Evolutionary conservation across 2,888 invertebrate genomes (phyloP), one percentile per base, ranked within the genome.

Genomic region (Leucoma salicis): DNA sequence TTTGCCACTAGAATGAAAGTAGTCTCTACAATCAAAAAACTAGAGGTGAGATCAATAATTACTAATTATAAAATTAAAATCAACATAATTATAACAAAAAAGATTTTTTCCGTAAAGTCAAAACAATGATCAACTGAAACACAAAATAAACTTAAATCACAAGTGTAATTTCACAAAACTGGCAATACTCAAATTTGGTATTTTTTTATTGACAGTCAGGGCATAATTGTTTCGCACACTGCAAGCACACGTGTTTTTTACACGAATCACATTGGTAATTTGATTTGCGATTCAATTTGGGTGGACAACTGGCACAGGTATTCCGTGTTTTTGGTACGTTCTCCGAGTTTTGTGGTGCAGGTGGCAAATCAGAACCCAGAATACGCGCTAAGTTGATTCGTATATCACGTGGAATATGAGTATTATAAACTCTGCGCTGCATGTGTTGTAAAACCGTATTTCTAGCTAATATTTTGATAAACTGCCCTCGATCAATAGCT

Each of bases 61-160:
- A 25, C 34, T 40, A 31, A 34, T 34, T 34, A 16, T 24, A 44
- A 35, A 35, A 35, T 14, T 25, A 12, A 35, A 35, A 25, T 34
- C 34, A 14, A 35, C 24, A 14, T 35, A 16, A 31, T 35, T 35
- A 25, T 35, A 25, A 35, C 8, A 35, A 25, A 35, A 25, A 25
- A 14, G 13, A 14, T 10, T 25, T 28, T 28, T 28, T 16, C 36
- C 38, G 46, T 54, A 54, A 25, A 39, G 21, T 59, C 6, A 48
- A 48, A 57, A 47, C 35, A 16, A 32, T 50, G 12, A 11, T 12
- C n/a, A 18, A 31, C 16, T 21, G 13, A 31, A 31, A 11, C n/a
- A 12, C 8, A 35, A 36, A 29, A 18, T 18, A 24, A 12, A 10
- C 1, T 28, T 12, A 18, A 18, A 36, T 36, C 32, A 51, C 39